Base-by-base conservation (phyloP, 1,140 invertebrate genomes). In the Monochamus saltuarius region DNA sequence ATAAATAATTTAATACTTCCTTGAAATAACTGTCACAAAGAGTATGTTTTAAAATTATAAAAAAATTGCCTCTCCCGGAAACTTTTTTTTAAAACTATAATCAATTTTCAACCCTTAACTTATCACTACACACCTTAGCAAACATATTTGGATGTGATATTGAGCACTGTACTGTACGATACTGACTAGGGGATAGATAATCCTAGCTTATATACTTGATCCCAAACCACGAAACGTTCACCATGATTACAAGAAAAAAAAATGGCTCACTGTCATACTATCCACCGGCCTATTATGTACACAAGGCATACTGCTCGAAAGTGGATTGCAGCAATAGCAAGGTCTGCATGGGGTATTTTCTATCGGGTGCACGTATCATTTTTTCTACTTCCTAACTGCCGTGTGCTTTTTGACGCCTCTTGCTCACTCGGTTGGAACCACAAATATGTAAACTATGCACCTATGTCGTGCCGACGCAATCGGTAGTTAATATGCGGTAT, bases 321-420 rank as follows among this genome's bases (percentile, higher is more conserved):
- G 53, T 56, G 7, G n/a, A 17, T 56, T 56, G 53, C 53, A 39
- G 43, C 53, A 56, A 56, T 56, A 56, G 53, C 53, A 56, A 56
- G 53, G 53, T 56, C 53, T 45, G 16, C 40, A 13, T 39, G 37
- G 36, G 19, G 51, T 38, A 53, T 29, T 29, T 29, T 29, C 22
- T 29, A 39, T 38, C 19, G 22, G 49, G 22, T 56, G 40, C 22
- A 29, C 22, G 22, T 29, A 29, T 6, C 2, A 43, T 56, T 53
- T 53, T 56, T 56, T 19, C 39, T 45, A 29, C 22, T 29, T 29
- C 22, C 22, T 29, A 29, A 29, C 22, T 29, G 22, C 22, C 22
- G 22, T 29, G 22, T 29, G 22, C 35, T 56, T 55, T 56, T 56
- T 56, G 53, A 42, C 34, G 38, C 53, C 53, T 14, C 29, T 35